Conservation (phyloP, 1,140 invertebrate species). For the Rhagoletis pomonella region DNA sequence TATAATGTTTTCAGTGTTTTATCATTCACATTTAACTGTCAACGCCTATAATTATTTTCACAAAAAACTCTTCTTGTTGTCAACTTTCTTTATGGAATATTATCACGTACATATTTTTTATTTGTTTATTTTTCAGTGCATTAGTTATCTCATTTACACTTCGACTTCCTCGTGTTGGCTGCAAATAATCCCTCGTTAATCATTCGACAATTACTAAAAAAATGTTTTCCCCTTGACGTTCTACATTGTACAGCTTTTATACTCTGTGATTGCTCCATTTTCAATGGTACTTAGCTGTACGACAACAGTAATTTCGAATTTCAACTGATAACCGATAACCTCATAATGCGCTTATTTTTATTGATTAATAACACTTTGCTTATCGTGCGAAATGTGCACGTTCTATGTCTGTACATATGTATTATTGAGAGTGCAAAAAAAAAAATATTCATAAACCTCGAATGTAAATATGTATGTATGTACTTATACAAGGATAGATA, state of each 20-base stretch:
- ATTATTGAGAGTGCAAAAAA: too few relatives aligned
- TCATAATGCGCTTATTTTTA: background rate
- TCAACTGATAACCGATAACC: conserved; percentile 27
- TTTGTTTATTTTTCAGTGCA: background rate
- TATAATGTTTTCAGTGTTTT: too few relatives aligned
- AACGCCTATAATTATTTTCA: background rate
- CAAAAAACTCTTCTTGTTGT: background rate
- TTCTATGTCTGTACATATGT: background rate
- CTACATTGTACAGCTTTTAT: background rate
- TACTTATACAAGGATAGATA: background rate
- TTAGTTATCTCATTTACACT: background rate
- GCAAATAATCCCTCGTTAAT: background rate
- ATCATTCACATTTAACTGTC: too few relatives aligned
- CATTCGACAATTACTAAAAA: background rate
- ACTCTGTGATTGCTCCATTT: background rate
- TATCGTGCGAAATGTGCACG: background rate
- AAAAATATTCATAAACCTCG: too few relatives aligned
- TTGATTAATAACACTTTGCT: conserved; percentile 33
- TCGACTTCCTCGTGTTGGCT: background rate
- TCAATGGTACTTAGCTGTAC: background rate
- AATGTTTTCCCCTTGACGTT: background rate
- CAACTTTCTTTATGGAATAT: background rate
- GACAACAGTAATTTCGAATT: background rate
- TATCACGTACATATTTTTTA: conserved; percentile 1
- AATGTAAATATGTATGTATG: too few relatives aligned